phyloP scores from a whole-genome alignment of 2,888 invertebrate species.

The Coenonympha glycerion region DNA sequence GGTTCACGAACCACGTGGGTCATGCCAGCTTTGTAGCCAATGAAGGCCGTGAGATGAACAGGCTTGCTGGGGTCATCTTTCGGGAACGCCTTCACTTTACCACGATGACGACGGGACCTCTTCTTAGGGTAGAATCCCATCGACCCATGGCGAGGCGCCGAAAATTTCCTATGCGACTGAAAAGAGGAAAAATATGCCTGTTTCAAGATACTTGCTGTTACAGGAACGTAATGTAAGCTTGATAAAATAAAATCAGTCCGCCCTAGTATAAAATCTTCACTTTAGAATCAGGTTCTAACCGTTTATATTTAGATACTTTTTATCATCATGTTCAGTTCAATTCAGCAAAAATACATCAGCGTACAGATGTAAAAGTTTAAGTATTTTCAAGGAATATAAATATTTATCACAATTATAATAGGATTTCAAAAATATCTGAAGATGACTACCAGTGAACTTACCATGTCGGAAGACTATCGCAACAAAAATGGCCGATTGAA shows the following conservation, averaged over 20 bases:
- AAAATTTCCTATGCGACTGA: conserved; percentile 99
- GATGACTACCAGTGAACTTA: conserved; percentile 34
- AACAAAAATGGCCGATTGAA: conserved; percentile 56
- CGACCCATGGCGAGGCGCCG: conserved; percentile 99
- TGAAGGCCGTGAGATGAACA: conserved; percentile 97
- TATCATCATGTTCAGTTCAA: conserved; percentile 76
- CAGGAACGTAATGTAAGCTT: background rate
- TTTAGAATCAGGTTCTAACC: conserved; percentile 80
- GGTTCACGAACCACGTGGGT: conserved; percentile 99
- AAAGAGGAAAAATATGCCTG: conserved; percentile 44
- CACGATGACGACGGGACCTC: conserved; percentile 95
- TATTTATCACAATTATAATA: conserved; percentile 17
- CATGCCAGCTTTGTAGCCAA: conserved; percentile 99
- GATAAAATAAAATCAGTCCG: conserved; percentile 77
- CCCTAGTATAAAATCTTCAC: conserved; percentile 84
- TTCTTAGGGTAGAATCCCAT: conserved; percentile 99
- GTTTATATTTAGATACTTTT: conserved; percentile 74
- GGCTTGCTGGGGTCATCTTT: conserved; percentile 98
- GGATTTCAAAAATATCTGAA: conserved; percentile 19
- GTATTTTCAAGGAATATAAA: background rate
- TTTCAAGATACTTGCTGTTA: background rate
- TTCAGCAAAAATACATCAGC: background rate
- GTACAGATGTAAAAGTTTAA: conserved; percentile 14
- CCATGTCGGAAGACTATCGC: conserved; percentile 62
- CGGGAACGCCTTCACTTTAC: conserved; percentile 99